Percentiles rank a stretch among this genome's conserved stretches.
These are phyloP conservation scores for Pampusana beccarii DNA, from an alignment of 2,113 vertebrate genomes.

Conservation along the genomic window DNA sequence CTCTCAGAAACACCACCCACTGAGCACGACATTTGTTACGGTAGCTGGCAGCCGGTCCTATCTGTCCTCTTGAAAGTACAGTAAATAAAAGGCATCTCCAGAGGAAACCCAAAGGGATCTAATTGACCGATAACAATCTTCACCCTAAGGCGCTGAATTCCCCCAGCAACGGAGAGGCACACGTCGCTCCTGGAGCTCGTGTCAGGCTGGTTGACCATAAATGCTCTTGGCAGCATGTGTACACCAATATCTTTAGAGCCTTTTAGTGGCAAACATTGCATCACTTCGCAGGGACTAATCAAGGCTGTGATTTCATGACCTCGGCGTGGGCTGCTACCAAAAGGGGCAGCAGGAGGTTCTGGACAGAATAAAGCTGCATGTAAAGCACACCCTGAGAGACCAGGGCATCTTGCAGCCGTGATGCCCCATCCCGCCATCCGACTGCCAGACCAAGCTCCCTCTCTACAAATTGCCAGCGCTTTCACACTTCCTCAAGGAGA, in stretches of 20 bases:
- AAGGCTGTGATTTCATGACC: rapidly evolving
- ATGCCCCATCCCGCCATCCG: not conserved
- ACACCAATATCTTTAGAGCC: not conserved
- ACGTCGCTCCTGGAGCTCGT: rapidly evolving
- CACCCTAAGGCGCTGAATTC: rapidly evolving
- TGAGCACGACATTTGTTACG: not conserved
- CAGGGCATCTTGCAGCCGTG: rapidly evolving
- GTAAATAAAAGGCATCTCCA: not conserved
- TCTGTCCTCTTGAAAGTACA: not conserved
- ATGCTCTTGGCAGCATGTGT: rapidly evolving
- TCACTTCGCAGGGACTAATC: not conserved
- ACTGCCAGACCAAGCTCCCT: not conserved
- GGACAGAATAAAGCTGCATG: not conserved
- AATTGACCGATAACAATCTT: not conserved
- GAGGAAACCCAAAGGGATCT: not conserved
- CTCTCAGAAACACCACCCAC: not conserved
- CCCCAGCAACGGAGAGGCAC: rapidly evolving
- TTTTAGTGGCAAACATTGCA: rapidly evolving
- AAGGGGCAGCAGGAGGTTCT: not conserved
- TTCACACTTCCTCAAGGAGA: slow-evolving; percentile 51
- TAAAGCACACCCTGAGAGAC: not conserved
- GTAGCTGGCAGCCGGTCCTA: not conserved
- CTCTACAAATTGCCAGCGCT: not conserved
- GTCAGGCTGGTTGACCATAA: not conserved
- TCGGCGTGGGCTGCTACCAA: not conserved